Percentiles rank a stretch among this genome's conserved stretches.
Evolutionary conservation across 2,113 vertebrate genomes (phyloP).

Genomic region (Coptodon bakossiorum): DNA sequence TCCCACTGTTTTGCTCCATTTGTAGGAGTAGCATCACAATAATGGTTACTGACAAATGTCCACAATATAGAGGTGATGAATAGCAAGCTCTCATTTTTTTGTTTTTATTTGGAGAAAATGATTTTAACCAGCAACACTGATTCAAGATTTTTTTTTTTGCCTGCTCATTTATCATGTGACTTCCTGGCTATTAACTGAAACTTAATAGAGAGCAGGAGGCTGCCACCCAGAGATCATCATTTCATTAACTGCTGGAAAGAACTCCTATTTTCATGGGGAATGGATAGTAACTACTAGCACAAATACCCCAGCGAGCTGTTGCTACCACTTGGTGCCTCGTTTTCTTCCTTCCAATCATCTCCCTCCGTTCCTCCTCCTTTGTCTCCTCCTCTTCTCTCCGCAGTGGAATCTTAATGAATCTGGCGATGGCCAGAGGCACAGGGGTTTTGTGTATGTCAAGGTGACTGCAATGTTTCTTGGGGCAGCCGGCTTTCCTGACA

Average conservation of each 20-base stretch:
- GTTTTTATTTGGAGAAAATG: not conserved
- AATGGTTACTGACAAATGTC: slow-evolving; percentile 8
- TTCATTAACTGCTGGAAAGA: slow-evolving; percentile 55
- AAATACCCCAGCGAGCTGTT: slow-evolving; percentile 64
- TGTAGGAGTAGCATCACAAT: not conserved
- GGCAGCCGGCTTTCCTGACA: slow-evolving; percentile 61
- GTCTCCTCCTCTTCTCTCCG: slow-evolving; percentile 26
- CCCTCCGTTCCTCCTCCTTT: slow-evolving; percentile 18
- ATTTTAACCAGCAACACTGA: not conserved
- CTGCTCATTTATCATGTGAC: slow-evolving; percentile 2
- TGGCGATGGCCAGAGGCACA: slow-evolving; percentile 41
- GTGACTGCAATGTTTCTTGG: slow-evolving; percentile 67
- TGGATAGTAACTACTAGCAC: slow-evolving; percentile 62
- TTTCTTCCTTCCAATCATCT: slow-evolving; percentile 33
- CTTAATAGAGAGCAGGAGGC: slow-evolving; percentile 54
- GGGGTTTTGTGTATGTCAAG: slow-evolving; percentile 68
- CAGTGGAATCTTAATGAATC: slow-evolving; percentile 67
- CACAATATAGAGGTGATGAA: not conserved
- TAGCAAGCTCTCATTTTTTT: not conserved
- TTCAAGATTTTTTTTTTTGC: not conserved
- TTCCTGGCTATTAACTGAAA: slow-evolving; percentile 56
- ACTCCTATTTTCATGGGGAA: slow-evolving; percentile 56
- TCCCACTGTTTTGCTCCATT: not conserved
- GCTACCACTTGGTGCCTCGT: slow-evolving; percentile 32
- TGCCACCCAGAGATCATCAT: slow-evolving; percentile 57